phyloP scores from a whole-genome alignment of 2,113 vertebrate genomes.

The Coracopsis vasa region DNA sequence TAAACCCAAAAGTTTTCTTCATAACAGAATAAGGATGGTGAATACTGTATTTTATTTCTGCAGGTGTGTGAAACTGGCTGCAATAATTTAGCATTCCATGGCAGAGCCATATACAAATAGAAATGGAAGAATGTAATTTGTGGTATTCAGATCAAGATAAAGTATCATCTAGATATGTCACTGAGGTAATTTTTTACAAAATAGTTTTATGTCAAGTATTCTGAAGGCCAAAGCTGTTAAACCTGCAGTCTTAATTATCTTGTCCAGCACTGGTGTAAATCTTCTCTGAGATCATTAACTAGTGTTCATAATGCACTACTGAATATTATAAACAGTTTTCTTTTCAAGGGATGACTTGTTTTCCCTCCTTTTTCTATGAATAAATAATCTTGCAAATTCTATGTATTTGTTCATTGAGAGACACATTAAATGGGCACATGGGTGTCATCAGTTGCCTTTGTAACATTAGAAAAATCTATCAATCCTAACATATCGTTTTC shows the following conservation, averaged over 20 bases:
- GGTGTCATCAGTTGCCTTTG: constrained; percentile 23
- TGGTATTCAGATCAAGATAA: constrained; percentile 53
- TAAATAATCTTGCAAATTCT: constrained; percentile 17
- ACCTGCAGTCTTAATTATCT: constrained; percentile 9
- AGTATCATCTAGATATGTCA: constrained; percentile 28
- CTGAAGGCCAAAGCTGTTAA: constrained; percentile 30
- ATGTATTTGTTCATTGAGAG: constrained; percentile 25
- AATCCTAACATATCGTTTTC: constrained; percentile 49
- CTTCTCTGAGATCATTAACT: constrained; percentile 12
- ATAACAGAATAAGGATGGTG: constrained; percentile 27
- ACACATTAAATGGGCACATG: constrained; percentile 33
- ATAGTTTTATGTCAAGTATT: constrained; percentile 29
- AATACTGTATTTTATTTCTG: constrained; percentile 53
- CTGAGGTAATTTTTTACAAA: constrained; percentile 52
- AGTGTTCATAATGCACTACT: constrained; percentile 27
- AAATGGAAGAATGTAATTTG: constrained; percentile 19
- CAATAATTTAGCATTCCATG: constrained; percentile 43
- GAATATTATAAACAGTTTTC: constrained; percentile 18
- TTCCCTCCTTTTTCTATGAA: constrained; percentile 38
- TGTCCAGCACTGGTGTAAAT: neutral
- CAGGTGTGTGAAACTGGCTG: neutral
- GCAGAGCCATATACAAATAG: neutral
- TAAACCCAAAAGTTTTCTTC: constrained; percentile 20
- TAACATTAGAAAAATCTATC: constrained; percentile 33
- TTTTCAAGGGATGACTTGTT: constrained; percentile 39